Base-by-base conservation (phyloP, 1,140 invertebrate genomes). In the Musca domestica region DNA sequence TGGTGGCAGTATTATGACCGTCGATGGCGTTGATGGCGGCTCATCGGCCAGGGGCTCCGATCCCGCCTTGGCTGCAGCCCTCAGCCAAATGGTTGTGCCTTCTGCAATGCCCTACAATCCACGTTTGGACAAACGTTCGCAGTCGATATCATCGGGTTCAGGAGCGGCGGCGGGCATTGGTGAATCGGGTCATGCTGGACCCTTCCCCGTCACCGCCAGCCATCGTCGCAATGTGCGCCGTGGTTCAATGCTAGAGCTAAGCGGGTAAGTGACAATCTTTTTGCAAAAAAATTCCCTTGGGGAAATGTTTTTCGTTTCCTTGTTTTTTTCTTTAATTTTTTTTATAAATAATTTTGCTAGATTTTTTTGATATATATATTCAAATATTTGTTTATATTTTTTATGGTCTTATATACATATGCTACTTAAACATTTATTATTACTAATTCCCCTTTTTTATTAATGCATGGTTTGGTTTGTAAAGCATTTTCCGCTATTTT, bases 191-290 rank as follows among this genome's bases (percentile, higher is more conserved):
- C 79, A 81, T 66, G 66, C 79, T 14, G 80, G 76, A 9, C 78
- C 76, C 0, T 81, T 80, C 69, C 74, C 80, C 61, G 77, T 72
- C 41, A 84, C 84, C 15, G 84, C 84, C 7, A 83, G 82, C 27
- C 88, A 88, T 77, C 81, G 88, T 22, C 83, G 88, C 14, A 88
- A 89, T 73, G 85, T 86, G 64, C 83, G 88, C 71, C 80, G 88
- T 71, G 87, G 88, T 73, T 89, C 88, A 17, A 88, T 89, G 87
- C 78, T 89, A 72, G 88, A 89, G 77, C 82, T 89, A 12, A 88
- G 85, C 70, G 88, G 88, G 88, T 89, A 84, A 81, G 87, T 86
- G 67, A 15, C 52, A n/a, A 64, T 56, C 41, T 68, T 58, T 67
- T 61, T 64, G 66, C 64, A 61, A 67, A 56, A 66, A 41, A 69